Conservation (phyloP, 1,140 invertebrate genomes). For the Hetaerina americana region DNA sequence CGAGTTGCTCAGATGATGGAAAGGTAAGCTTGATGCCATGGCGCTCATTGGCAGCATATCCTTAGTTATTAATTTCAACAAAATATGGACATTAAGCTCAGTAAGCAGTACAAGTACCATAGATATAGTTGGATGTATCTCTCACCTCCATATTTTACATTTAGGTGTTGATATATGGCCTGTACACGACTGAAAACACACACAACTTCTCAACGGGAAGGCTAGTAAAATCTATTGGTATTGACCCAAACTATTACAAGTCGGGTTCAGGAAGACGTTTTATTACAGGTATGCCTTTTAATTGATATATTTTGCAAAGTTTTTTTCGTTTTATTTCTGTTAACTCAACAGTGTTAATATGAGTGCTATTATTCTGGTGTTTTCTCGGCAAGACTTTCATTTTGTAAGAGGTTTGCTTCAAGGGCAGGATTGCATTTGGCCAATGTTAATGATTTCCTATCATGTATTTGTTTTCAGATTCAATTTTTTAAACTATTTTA, state of each 20-base stretch:
- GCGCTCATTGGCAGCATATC: slow-evolving; percentile 5
- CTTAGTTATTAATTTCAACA: slow-evolving; percentile 2
- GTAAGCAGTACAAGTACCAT: too few relatives aligned
- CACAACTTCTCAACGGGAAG: slow-evolving; percentile 63
- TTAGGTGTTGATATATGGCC: slow-evolving; percentile 49
- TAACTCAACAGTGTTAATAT: too few relatives aligned
- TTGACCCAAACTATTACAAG: slow-evolving; percentile 78
- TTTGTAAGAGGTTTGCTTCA: too few relatives aligned
- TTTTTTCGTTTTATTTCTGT: slow-evolving; percentile 7
- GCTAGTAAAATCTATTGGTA: slow-evolving; percentile 72
- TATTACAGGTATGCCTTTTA: slow-evolving; percentile 51
- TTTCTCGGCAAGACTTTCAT: too few relatives aligned
- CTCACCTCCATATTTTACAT: too few relatives aligned
- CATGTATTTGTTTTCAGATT: too few relatives aligned
- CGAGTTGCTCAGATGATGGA: slow-evolving; percentile 92
- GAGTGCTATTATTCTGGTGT: too few relatives aligned
- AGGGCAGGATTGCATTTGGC: too few relatives aligned
- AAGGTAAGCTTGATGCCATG: slow-evolving; percentile 39
- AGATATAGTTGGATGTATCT: slow-evolving; percentile 9
- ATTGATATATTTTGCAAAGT: neutral
- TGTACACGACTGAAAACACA: slow-evolving; percentile 73
- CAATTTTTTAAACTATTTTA: too few relatives aligned
- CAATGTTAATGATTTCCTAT: too few relatives aligned
- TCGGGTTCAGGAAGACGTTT: slow-evolving; percentile 61
- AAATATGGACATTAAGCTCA: too few relatives aligned